These are phyloP conservation scores for Drosophila paulistorum DNA, from an alignment of 1,140 invertebrate genomes.

Conservation along the genomic window DNA sequence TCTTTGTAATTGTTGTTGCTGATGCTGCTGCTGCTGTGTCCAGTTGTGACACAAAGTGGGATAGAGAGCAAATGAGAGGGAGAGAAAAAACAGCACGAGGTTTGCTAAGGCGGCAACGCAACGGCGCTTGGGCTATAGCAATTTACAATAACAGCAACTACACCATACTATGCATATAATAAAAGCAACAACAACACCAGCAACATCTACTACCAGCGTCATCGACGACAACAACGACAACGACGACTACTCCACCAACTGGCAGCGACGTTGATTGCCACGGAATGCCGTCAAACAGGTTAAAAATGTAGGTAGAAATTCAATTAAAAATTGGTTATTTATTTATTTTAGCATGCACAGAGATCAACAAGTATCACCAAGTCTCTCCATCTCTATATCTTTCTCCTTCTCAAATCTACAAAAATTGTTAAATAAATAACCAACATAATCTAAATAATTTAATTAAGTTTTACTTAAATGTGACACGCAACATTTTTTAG, in stretches of 20 bases:
- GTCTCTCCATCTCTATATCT: conserved; percentile 4
- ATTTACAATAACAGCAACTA: conserved; percentile 71
- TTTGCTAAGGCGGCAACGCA: conserved; percentile 71
- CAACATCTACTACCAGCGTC: conserved; percentile 48
- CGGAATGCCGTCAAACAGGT: conserved; percentile 82
- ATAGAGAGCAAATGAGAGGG: conserved; percentile 29
- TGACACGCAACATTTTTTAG: conserved; percentile 22
- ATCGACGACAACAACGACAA: conserved; percentile 61
- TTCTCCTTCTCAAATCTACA: neutral
- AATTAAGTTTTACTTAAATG: conserved; percentile 62
- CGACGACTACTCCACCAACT: conserved; percentile 66
- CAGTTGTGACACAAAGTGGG: conserved; percentile 36
- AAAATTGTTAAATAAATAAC: neutral
- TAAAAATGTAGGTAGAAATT: conserved; percentile 83
- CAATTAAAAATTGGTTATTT: conserved; percentile 83
- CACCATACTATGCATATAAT: conserved; percentile 68
- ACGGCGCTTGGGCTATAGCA: conserved; percentile 63
- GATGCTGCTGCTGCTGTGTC: neutral
- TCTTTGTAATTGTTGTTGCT: conserved; percentile 73
- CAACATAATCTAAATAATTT: conserved; percentile 65
- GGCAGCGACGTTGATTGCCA: conserved; percentile 78
- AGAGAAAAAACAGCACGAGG: conserved; percentile 69
- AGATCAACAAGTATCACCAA: conserved; percentile 49
- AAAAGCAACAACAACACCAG: conserved; percentile 53
- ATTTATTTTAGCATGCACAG: conserved; percentile 80